phyloP scores from a whole-genome alignment of 1,140 invertebrate species.

The Nebria ingens region DNA sequence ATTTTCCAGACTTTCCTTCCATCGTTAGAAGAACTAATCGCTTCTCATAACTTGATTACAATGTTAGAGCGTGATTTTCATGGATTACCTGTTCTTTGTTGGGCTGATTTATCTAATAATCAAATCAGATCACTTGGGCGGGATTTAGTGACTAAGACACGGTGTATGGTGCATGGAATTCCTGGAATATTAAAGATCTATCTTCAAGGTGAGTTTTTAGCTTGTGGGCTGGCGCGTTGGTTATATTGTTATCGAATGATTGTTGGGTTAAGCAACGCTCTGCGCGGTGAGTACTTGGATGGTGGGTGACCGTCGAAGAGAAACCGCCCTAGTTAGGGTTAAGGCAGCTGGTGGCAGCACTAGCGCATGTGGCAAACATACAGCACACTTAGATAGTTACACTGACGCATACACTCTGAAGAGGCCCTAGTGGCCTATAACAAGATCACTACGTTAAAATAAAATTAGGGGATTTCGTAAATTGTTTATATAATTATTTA shows the following conservation, averaged over 20 bases:
- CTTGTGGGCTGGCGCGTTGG: slow-evolving; percentile 2
- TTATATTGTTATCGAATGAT: background rate
- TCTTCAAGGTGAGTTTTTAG: slow-evolving; percentile 51
- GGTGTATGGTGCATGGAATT: slow-evolving; percentile 63
- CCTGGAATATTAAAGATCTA: slow-evolving; percentile 64
- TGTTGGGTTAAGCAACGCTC: too few species aligned
- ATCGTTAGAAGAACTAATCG: slow-evolving; percentile 59
- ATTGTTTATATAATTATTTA: too few species aligned
- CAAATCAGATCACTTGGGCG: slow-evolving; percentile 55
- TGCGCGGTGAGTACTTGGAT: background rate
- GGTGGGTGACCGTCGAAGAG: background rate
- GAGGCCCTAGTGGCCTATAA: too few species aligned
- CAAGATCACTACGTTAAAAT: slow-evolving; percentile 19
- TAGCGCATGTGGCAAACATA: too few species aligned
- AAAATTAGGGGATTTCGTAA: too few species aligned
- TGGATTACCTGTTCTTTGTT: slow-evolving; percentile 63
- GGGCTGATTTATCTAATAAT: slow-evolving; percentile 66
- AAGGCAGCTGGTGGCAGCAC: background rate
- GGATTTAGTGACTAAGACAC: slow-evolving; percentile 64
- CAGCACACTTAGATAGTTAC: too few species aligned
- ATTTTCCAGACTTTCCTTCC: slow-evolving; percentile 61
- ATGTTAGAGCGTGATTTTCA: slow-evolving; percentile 66
- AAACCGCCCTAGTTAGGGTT: background rate
- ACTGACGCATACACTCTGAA: too few species aligned
- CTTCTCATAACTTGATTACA: slow-evolving; percentile 60